A percentile compares a stretch with the other conserved stretches of the same genome.
Conservation (phyloP, 2,113 vertebrate species). For the Maylandia zebra region DNA sequence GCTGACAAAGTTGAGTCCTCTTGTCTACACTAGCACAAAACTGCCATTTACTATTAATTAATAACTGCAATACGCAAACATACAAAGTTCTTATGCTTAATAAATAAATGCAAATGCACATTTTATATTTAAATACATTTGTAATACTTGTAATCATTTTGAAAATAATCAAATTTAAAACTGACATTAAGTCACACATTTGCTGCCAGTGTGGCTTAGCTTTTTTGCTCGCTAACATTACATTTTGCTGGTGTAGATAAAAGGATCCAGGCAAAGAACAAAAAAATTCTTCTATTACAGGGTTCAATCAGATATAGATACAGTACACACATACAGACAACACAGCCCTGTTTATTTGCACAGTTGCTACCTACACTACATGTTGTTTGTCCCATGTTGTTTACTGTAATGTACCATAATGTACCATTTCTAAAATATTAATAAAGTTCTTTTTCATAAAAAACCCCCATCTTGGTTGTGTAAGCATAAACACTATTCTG, state of each 20-base stretch:
- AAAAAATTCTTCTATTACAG: background rate
- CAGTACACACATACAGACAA: background rate
- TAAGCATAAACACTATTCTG: background rate
- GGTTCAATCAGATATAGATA: background rate
- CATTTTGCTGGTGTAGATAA: constrained; percentile 2
- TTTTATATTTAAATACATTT: background rate
- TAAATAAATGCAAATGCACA: background rate
- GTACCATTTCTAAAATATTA: constrained; percentile 50
- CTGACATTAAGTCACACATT: constrained; percentile 8
- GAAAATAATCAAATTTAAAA: background rate
- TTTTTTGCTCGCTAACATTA: constrained; percentile 4
- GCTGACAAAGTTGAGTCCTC: background rate
- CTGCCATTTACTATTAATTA: background rate
- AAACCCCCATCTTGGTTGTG: background rate
- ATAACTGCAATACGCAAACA: background rate
- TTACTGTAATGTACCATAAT: constrained; percentile 57
- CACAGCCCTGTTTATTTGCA: constrained; percentile 39
- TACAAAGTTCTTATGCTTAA: background rate
- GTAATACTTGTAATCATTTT: constrained; percentile 2
- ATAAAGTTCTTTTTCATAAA: constrained; percentile 58
- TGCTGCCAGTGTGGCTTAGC: constrained; percentile 5
- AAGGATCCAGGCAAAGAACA: background rate
- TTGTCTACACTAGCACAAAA: constrained; percentile 9
- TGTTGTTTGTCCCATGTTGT: constrained; percentile 40
- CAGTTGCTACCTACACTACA: constrained; percentile 44